Conservation (phyloP, 1,140 invertebrate species). For the Trichonephila clavipes region DNA sequence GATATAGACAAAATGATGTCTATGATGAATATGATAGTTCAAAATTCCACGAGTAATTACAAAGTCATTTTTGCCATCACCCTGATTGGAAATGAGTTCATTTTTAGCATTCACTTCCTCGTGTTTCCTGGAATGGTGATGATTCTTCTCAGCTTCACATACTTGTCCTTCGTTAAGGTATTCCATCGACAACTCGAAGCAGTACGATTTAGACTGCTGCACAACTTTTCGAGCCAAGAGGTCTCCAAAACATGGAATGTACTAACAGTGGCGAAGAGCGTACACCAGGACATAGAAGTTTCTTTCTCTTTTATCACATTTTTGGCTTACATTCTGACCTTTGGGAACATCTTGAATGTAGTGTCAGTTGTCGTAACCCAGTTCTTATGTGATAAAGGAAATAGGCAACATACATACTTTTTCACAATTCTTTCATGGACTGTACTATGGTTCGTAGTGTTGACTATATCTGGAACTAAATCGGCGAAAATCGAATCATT, state of each 20-base stretch:
- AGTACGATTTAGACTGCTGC: not conserved
- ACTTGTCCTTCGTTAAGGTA: not conserved
- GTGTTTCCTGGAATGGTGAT: constrained; percentile 21
- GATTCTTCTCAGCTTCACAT: constrained; percentile 32
- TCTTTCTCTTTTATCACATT: not conserved
- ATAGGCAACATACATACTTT: not conserved
- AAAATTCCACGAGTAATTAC: not conserved
- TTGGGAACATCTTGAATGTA: constrained; percentile 12
- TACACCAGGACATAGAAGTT: constrained; percentile 9
- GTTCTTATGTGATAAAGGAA: not conserved
- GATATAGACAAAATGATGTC: not conserved
- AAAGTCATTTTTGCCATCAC: not conserved
- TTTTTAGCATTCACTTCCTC: not conserved
- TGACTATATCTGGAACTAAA: constrained; percentile 2
- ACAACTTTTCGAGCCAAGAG: not conserved
- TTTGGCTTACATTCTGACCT: not conserved
- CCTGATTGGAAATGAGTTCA: not conserved
- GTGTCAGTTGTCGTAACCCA: not conserved
- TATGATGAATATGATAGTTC: no score
- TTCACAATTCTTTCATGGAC: constrained; percentile 15
- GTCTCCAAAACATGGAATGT: not conserved
- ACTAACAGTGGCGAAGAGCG: not conserved
- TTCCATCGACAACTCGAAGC: not conserved
- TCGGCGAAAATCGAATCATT: not conserved
- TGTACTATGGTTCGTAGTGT: not conserved